A percentile compares a stretch with the other conserved stretches of the same genome.
Conservation (phyloP, 2,797 vertebrate genomes). For the Triplophysa yarkandensis region DNA sequence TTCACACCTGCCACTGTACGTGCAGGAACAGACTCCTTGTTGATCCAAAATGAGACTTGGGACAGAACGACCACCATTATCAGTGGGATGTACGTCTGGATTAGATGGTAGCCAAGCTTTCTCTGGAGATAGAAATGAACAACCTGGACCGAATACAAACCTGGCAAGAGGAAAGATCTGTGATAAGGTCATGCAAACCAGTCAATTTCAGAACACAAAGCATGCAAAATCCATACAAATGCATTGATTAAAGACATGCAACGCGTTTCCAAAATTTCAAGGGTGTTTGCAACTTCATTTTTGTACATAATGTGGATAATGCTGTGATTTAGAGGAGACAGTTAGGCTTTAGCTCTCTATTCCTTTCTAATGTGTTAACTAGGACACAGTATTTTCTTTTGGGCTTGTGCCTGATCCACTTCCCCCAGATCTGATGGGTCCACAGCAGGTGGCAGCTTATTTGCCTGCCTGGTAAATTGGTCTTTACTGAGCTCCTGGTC, state of each 20-base stretch:
- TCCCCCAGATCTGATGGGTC: constrained; percentile 60
- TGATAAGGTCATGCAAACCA: constrained; percentile 1
- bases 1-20: constrained; percentile 78
- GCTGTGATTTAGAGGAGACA: constrained; percentile 8
- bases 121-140: constrained; percentile 80
- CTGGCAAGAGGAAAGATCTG: constrained; percentile 56
- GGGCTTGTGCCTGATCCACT: constrained; percentile 55
- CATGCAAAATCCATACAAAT: not conserved
- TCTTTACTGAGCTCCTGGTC: constrained; percentile 5
- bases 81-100: constrained; percentile 80
- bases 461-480: constrained; percentile 33
- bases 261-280: not conserved
- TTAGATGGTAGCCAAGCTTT: constrained; percentile 83
- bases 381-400: constrained; percentile 44
- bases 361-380: constrained; percentile 53
- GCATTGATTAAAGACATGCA: not conserved
- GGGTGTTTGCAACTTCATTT: not conserved
- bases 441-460: constrained; percentile 60
- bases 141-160: constrained; percentile 80
- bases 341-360: not conserved
- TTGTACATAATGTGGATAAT: constrained; percentile 17
- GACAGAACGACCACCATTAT: constrained; percentile 82
- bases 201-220: not conserved
- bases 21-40: constrained; percentile 83
- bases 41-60: constrained; percentile 84